Conservation (phyloP, 2,797 vertebrate species). For the Tolypeutes matacus region DNA sequence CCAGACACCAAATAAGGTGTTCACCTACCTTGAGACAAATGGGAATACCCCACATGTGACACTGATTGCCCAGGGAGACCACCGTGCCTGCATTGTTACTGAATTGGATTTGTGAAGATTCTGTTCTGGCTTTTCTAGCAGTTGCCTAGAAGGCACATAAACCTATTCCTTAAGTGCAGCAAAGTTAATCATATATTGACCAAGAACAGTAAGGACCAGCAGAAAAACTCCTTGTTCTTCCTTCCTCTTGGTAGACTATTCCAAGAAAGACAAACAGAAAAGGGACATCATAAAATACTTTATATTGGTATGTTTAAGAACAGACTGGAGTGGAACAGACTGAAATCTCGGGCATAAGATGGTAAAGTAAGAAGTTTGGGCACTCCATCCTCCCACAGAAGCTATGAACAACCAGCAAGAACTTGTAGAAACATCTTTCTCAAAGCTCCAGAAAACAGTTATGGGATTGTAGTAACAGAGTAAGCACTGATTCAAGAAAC, state of each 20-base stretch:
- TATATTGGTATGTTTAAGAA: neutral
- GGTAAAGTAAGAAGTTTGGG: neutral
- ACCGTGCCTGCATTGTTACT: rapidly evolving
- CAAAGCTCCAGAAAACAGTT: no score
- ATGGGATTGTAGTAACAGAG: no score
- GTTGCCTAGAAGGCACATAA: neutral
- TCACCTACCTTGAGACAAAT: neutral
- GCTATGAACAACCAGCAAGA: no score
- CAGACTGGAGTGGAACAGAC: neutral
- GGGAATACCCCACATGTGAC: rapidly evolving
- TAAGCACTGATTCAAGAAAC: no score
- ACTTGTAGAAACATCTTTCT: no score
- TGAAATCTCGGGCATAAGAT: neutral
- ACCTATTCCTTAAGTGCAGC: neutral
- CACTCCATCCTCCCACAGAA: no score
- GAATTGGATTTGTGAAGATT: neutral
- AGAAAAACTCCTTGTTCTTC: neutral
- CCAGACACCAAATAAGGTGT: neutral
- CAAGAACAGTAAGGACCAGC: neutral
- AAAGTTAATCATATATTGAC: neutral
- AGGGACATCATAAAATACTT: neutral
- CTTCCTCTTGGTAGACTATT: neutral
- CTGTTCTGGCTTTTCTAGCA: neutral
- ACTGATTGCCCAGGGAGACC: neutral
- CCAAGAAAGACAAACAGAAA: neutral